These are phyloP conservation scores for Myiozetetes cayanensis DNA, from an alignment of 2,113 vertebrate species.

Conservation along the genomic window DNA sequence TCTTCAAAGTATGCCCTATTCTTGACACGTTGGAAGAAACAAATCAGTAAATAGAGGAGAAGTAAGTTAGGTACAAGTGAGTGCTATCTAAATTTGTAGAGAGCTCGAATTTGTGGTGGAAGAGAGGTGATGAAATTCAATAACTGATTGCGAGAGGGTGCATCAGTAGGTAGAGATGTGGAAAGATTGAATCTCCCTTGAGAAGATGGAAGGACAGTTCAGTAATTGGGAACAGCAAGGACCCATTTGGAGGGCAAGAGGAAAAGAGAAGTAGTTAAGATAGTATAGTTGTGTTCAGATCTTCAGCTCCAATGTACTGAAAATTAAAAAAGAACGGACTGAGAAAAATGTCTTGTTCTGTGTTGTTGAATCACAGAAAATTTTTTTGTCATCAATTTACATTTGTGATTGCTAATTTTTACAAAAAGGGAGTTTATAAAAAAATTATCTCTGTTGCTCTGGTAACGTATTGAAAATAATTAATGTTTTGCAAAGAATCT, in stretches of 20 bases:
- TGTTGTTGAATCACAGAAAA: neutral
- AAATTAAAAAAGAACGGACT: neutral
- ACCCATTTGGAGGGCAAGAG: slow-evolving; percentile 28
- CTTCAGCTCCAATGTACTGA: neutral
- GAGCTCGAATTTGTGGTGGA: neutral
- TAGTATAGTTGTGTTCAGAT: neutral
- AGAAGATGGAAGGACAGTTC: slow-evolving; percentile 12
- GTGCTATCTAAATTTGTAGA: neutral
- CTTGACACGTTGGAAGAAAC: neutral
- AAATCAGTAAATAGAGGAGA: neutral
- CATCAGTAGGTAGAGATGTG: neutral
- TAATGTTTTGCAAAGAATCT: neutral
- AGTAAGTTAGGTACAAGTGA: neutral
- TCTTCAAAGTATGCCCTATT: neutral
- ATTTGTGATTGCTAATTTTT: neutral
- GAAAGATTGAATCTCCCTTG: slow-evolving; percentile 38
- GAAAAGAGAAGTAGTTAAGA: slow-evolving; percentile 17
- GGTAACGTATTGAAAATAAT: neutral
- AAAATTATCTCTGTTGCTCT: neutral
- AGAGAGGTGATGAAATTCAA: neutral
- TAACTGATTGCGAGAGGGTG: neutral
- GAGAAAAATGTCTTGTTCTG: neutral
- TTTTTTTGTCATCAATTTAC: neutral
- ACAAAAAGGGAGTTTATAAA: neutral
- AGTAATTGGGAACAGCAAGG: slow-evolving; percentile 10